Conservation (phyloP, 2,888 invertebrate genomes). For the Eristalis intricaria region DNA sequence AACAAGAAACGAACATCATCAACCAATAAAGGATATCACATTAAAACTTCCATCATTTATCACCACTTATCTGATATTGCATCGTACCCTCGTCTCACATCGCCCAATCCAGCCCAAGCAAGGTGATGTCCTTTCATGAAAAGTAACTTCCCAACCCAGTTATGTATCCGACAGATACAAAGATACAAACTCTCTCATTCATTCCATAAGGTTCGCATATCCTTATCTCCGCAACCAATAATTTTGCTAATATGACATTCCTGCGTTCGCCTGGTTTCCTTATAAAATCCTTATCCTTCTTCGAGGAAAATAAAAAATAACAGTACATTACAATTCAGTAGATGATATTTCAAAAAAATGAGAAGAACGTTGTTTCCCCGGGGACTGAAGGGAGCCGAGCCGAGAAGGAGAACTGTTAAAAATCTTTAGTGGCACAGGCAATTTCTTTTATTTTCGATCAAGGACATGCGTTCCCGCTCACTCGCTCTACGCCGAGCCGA, state of each 20-base stretch:
- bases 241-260: slow-evolving; percentile 71
- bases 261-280: slow-evolving; percentile 35
- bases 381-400: slow-evolving; percentile 18
- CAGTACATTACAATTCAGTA: slow-evolving; percentile 61
- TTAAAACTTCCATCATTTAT: slow-evolving; percentile 71
- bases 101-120: not conserved
- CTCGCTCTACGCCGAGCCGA: not conserved
- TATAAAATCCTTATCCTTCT: slow-evolving; percentile 8
- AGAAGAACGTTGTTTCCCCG: slow-evolving; percentile 38
- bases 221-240: slow-evolving; percentile 69
- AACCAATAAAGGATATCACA: slow-evolving; percentile 62
- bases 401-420: slow-evolving; percentile 47
- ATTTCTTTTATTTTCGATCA: slow-evolving; percentile 68
- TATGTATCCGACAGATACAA: not conserved
- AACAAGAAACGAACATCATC: slow-evolving; percentile 45
- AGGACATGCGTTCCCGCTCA: slow-evolving; percentile 50
- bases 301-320: slow-evolving; percentile 48
- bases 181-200: slow-evolving; percentile 40
- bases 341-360: slow-evolving; percentile 45
- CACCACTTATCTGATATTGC: slow-evolving; percentile 64
- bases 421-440: slow-evolving; percentile 67
- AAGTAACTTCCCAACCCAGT: not conserved
- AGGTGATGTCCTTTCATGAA: slow-evolving; percentile 42
- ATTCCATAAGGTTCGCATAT: slow-evolving; percentile 51
- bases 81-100: slow-evolving; percentile 28